Evolutionary conservation across 2,113 vertebrate species (phyloP), one percentile per base, ranked within the genome.

Genomic region (Odocoileus virginianus): DNA sequence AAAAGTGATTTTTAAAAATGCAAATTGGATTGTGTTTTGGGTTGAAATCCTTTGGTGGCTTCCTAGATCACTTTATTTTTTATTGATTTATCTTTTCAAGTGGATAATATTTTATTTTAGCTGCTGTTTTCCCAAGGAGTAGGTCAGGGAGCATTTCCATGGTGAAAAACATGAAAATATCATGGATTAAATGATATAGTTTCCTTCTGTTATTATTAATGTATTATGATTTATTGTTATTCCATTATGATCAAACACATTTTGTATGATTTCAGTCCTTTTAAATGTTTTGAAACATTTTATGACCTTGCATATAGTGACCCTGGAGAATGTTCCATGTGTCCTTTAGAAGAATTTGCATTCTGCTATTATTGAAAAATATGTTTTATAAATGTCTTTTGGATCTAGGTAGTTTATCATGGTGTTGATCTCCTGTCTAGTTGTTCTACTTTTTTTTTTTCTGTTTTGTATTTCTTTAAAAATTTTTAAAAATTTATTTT

Each of bases 281-380:
- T 95, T 47, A 91, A 82, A 91, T 89, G 74, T 86, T 94, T 84
- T 89, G 57, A 85, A 71, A 67, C 54, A 25, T 89, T 94, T 89
- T 58, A 40, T 36, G 33, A 15, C 21, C n/a, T 89, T 92, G 28
- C 43, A 90, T 36, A 87, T 87, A 67, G 54, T 84, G n/a, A 58
- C 67, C 30, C 55, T 87, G 27, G 71, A 82, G 61, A 98, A 60
- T 45, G 21, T 52, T 79, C n/a, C 85, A 54, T 36, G 50, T 57
- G 9, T 21, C 17, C 67, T 58, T 78, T 15, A 55, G 90, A 93
- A 91, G 64, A 95, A 40, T 55, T 19, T 33, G 33, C 21, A 16
- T 85, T 91, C 71, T 95, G 87, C 78, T 89, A 0, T 60, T 82
- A 47, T 61, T 85, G 79, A 71, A 55, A 28, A 33, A n/a, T 74